Evolutionary conservation across 2,888 invertebrate genomes (phyloP).

Genomic region (Alloplasta piceator): DNA sequence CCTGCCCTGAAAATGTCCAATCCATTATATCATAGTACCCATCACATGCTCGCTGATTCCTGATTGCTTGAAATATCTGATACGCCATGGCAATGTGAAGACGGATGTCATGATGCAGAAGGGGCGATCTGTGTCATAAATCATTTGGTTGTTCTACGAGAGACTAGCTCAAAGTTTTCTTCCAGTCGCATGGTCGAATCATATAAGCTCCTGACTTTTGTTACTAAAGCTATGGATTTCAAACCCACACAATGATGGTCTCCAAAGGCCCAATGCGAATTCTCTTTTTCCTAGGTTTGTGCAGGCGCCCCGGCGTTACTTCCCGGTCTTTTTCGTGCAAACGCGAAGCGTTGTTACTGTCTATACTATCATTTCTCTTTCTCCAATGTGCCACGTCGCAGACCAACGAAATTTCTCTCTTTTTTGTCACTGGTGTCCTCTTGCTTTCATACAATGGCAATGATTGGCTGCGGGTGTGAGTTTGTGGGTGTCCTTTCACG

Average conservation of each 20-base stretch:
- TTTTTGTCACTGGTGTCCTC: constrained; percentile 21
- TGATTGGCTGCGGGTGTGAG: neutral
- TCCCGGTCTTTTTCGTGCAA: no score
- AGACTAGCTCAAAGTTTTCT: constrained; percentile 47
- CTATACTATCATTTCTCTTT: neutral
- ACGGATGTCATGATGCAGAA: constrained; percentile 15
- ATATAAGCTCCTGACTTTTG: constrained; percentile 15
- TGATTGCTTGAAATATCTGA: no score
- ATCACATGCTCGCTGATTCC: no score
- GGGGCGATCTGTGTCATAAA: constrained; percentile 37
- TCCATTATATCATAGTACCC: no score
- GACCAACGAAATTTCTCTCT: constrained; percentile 13
- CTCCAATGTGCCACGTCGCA: neutral
- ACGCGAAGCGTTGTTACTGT: neutral
- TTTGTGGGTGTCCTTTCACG: neutral
- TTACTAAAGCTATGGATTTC: constrained; percentile 8
- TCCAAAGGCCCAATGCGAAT: constrained; percentile 14
- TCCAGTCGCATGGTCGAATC: constrained; percentile 15
- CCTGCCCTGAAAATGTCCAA: no score
- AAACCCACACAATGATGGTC: constrained; percentile 1
- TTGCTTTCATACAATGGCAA: neutral
- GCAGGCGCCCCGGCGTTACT: no score
- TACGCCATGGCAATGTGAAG: neutral
- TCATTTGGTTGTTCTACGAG: constrained; percentile 27
- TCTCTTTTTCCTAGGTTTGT: constrained; percentile 11